Evolutionary conservation across 2,888 invertebrate genomes (phyloP), one percentile per base, ranked within the genome.

Genomic region (Pristionchus maxplancki): DNA sequence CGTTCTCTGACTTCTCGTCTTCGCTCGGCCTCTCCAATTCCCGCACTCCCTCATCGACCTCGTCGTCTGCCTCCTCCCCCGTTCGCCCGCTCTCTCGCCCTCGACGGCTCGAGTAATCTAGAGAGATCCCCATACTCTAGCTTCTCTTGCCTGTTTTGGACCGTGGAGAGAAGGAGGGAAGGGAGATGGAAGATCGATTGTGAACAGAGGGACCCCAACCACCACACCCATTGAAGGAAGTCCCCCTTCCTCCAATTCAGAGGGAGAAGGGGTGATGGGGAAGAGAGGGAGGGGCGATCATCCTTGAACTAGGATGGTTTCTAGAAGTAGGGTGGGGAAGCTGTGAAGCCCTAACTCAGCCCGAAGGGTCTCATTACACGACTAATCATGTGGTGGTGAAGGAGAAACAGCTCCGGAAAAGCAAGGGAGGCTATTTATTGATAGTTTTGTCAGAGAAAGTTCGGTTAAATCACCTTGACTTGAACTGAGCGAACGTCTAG

Each of bases 141-240:
- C 58, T 58, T 40, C 34, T 40, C 40, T 24, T 85, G 62, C 64
- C 85, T 40, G 40, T 85, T 48, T 48, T 58, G 44, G 62, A 82
- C 34, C 28, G 44, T 44, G 17, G 31, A 64, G 62, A 31, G 85
- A 64, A 34, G 24, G 84, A 53, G 31, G 40, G 64, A 31, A 17
- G 37, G 64, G 64, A 64, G 85, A 85, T 37, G 64, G 64, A 53
- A 85, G 62, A 85, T 40, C 37, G 58, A 64, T 40, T 48, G 62
- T 64, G 85, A 85, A 44, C 40, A 48, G 62, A 48, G 48, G 85
- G 44, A 64, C 20, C 15, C 40, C n/a, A 40, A 9, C 31, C 34
- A 15, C 58, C 58, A 53, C 17, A 37, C 20, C 53, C 58, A 37
- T 58, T 20, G 83, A 37, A 83, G 58, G 83, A 58, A 48, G 71